phyloP scores from a whole-genome alignment of 2,888 invertebrate species.

The Protonemura montana region DNA sequence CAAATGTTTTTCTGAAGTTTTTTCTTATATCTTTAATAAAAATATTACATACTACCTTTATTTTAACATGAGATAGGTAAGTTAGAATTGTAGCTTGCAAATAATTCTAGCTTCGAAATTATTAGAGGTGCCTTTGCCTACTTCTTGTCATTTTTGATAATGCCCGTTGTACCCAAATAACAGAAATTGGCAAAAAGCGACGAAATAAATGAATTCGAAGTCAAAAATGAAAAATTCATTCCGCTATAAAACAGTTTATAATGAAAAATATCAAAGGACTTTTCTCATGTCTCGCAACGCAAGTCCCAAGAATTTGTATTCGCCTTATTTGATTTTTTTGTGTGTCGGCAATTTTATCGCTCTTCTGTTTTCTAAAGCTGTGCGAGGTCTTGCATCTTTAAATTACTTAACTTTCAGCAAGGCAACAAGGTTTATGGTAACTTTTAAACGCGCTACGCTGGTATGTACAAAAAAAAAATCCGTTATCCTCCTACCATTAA shows the following conservation, averaged over 20 bases:
- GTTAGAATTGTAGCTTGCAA: not conserved
- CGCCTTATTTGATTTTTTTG: not conserved
- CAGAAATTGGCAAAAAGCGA: not conserved
- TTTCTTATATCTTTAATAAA: not conserved
- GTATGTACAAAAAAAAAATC: not conserved
- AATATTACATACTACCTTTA: not conserved
- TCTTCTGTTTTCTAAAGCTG: conserved; percentile 17
- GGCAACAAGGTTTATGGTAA: not conserved
- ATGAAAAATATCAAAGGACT: conserved; percentile 28
- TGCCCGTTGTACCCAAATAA: not conserved
- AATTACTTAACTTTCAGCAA: conserved; percentile 26
- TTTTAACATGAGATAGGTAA: not conserved
- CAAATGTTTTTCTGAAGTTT: too few species aligned
- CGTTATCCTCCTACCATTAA: not conserved
- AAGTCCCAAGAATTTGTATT: conserved; percentile 8
- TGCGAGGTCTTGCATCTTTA: not conserved
- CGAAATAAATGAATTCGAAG: not conserved
- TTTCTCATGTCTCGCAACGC: not conserved
- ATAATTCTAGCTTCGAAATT: not conserved
- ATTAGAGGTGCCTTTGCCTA: not conserved
- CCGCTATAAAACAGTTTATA: not conserved
- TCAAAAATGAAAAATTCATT: not conserved
- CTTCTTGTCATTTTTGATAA: not conserved
- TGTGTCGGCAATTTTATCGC: conserved; percentile 1
- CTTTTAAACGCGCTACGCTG: not conserved